These are phyloP conservation scores for Tyto alba DNA, from an alignment of 2,113 vertebrate genomes.

Conservation along the genomic window DNA sequence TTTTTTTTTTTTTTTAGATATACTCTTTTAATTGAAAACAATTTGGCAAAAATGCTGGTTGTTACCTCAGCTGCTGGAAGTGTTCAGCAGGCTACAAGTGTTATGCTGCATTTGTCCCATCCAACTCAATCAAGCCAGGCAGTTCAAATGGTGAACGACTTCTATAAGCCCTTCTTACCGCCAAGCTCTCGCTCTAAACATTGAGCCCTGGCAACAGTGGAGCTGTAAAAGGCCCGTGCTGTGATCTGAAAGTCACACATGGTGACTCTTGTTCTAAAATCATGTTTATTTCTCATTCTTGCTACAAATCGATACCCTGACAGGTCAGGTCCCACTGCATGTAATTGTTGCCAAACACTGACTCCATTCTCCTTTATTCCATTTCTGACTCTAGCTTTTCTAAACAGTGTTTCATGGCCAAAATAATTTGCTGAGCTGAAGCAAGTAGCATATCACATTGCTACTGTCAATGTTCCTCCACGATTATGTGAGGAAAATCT, in stretches of 20 bases:
- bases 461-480: background rate
- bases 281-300: background rate
- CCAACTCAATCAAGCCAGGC: background rate
- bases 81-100: background rate
- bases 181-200: background rate
- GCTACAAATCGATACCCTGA: accelerated
- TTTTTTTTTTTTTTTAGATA: background rate
- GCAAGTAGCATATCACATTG: background rate
- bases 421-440: background rate
- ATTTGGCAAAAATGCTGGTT: background rate
- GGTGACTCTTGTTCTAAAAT: background rate
- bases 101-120: background rate
- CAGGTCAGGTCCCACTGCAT: background rate
- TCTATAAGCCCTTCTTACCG: background rate
- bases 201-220: background rate
- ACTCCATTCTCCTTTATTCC: background rate
- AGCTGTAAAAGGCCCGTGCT: background rate
- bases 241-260: background rate
- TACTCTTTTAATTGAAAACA: background rate
- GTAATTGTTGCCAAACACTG: background rate
- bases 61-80: background rate
- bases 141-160: background rate
- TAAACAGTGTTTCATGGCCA: background rate
- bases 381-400: background rate
- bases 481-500: background rate